Evolutionary conservation across 2,888 invertebrate species (phyloP), one percentile per base, ranked within the genome.

Genomic region (Morpho achilles): DNA sequence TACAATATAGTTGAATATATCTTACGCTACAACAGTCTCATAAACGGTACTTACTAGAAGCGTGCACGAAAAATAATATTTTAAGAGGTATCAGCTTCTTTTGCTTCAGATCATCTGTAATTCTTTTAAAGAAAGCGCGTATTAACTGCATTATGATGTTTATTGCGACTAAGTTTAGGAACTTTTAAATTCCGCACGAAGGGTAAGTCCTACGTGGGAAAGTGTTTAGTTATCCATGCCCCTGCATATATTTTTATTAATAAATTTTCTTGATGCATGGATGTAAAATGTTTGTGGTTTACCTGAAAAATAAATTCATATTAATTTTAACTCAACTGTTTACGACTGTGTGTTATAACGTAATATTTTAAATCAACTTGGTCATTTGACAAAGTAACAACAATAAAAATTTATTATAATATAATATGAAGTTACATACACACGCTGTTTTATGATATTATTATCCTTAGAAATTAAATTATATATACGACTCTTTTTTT

Each of bases 21-120:
- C 32, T 5, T 5, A 5, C 32, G 3, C 32, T 32, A 32, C 16
- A 32, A 32, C 32, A 32, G 32, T 32, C n/a, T n/a, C 32, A 32
- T 32, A 2, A 32, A 32, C 32, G 7, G 41, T 53, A 93, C 94
- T 94, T 87, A 95, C 95, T 95, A 16, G 95, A 95, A 48, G 94
- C 93, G 82, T 95, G 94, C 59, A 95, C 94, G 76, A 96, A 95
- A 80, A 95, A 95, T 67, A 95, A 89, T 68, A 95, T 85, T 80
- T 96, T 96, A 60, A 95, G 79, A 1, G 95, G 94, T 66, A 95
- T 86, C 46, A 95, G 86, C 77, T 95, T 93, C 79, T 94, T 94
- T 75, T 94, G 94, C 71, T 91, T 92, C 70, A 95, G 92, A 81
- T 95, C 95, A 71, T 94, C 92, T 63, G 91, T 84, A 74, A 95